Evolutionary conservation across 2,797 vertebrate species (phyloP).

Genomic region (Eulemur mongoz): DNA sequence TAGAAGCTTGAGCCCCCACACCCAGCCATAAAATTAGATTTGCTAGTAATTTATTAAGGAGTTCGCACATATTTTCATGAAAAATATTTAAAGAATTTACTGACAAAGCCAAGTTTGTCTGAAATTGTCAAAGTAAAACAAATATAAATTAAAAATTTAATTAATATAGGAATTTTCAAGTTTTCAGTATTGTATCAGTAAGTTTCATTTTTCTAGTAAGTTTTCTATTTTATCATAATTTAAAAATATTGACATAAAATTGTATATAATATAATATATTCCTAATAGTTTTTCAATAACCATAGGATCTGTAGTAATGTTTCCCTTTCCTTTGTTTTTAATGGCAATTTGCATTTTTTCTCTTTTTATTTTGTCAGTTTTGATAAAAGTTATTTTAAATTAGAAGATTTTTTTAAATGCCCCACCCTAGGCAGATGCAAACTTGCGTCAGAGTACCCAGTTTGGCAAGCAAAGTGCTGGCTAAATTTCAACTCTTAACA

Average conservation of each 20-base stretch:
- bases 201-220: background rate
- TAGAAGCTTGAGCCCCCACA: background rate
- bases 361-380: background rate
- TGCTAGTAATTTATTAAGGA: background rate
- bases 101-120: background rate
- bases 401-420: background rate
- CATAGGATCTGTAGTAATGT: background rate
- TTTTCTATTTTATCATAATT: background rate
- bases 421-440: background rate
- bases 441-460: background rate
- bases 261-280: background rate
- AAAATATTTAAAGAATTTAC: background rate
- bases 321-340: background rate
- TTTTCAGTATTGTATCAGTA: background rate
- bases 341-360: background rate
- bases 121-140: background rate
- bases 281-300: background rate
- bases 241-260: background rate
- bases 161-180: background rate
- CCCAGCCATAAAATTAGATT: background rate
- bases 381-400: background rate
- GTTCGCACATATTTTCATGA: background rate
- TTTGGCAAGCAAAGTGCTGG: background rate
- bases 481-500: background rate
- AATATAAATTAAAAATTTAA: background rate